These are phyloP conservation scores for Paraplagusia blochii DNA, from an alignment of 2,113 vertebrate genomes.

Conservation along the genomic window DNA sequence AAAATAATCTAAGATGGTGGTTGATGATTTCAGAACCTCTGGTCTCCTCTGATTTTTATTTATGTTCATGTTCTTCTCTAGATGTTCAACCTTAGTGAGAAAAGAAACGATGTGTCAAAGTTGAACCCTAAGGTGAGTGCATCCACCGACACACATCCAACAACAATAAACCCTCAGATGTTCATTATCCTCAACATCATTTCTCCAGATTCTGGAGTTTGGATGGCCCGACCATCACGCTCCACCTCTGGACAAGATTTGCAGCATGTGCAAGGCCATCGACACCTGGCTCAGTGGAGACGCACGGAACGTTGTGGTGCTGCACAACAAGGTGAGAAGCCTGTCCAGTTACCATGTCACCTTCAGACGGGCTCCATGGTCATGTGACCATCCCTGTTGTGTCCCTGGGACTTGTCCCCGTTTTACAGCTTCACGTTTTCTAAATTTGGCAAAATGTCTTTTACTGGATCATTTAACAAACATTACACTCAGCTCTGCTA, in stretches of 20 bases:
- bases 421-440: background rate
- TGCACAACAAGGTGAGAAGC: conserved; percentile 89
- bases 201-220: conserved; percentile 88
- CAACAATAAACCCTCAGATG: background rate
- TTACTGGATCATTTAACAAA: no score
- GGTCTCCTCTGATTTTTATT: background rate
- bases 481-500: no score
- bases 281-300: conserved; percentile 91
- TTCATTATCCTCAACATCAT: background rate
- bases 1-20: background rate
- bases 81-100: conserved; percentile 93
- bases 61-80: conserved; percentile 49
- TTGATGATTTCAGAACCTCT: background rate
- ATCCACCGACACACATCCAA: background rate
- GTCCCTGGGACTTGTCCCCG: no score
- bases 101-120: conserved; percentile 82
- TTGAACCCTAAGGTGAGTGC: conserved; percentile 87
- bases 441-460: no score
- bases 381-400: no score
- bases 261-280: conserved; percentile 97
- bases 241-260: conserved; percentile 93
- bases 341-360: no score
- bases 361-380: no score
- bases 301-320: conserved; percentile 85
- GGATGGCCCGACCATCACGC: conserved; percentile 96